Evolutionary conservation across 1,140 invertebrate species (phyloP), one percentile per base, ranked within the genome.

Genomic region (Ditylenchus dipsaci): DNA sequence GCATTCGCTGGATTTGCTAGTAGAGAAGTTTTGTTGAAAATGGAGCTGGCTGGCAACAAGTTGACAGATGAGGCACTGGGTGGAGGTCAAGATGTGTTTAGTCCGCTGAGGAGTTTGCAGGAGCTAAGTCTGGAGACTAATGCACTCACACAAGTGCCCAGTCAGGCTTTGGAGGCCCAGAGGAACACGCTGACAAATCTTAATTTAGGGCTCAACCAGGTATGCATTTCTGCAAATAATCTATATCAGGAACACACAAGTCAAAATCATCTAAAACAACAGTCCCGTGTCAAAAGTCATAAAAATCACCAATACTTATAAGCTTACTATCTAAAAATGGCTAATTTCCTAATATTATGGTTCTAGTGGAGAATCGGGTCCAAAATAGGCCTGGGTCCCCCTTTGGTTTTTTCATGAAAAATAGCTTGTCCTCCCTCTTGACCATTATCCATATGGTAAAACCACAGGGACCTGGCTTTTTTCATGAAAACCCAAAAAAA

Each of bases 41-140:
- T 82, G 61, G 80, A 82, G 49, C 63, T 82, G 30, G 73, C 80
- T 11, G 81, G 79, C 38, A 82, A 82, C 63, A 64, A 71, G 59
- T 56, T 82, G 19, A 72, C 76, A 21, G 81, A 83, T 67, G 58
- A 67, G 38, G 45, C 59, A 33, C 38, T 72, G n/a, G 58, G 23
- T 45, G 38, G 27, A n/a, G 69, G 47, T 33, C 45, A 69, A 17
- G 71, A 71, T 5, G 60, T 74, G 49, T 82, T 82, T 63, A 49
- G 76, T 47, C 73, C 79, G 7, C 65, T 82, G 57, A 72, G 67
- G 61, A 76, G 62, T 66, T 67, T 82, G 19, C 68, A 83, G 65
- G 80, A 82, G 60, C 66, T 82, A 9, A 82, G 79, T 65, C 68
- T 82, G n/a, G 80, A 82, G 63, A 83, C 80, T 45, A 82, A 82